Evolutionary conservation across 2,113 vertebrate genomes (phyloP).

Genomic region (Pseudopodoces humilis): DNA sequence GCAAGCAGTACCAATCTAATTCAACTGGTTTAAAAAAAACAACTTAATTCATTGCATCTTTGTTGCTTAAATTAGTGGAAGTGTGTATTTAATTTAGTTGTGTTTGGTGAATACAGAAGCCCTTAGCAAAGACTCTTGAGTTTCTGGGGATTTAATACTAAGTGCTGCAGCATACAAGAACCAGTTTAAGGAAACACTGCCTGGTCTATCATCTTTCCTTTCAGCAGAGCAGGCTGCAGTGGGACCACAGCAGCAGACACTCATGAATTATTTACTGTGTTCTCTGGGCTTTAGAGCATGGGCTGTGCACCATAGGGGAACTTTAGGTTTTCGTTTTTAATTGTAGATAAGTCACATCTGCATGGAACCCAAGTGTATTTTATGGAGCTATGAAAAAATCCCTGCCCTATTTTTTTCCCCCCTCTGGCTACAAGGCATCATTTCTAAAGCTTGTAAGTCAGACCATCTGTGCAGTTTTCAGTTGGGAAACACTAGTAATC

Average conservation of each 20-base stretch:
- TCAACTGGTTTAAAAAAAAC: neutral
- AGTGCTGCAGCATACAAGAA: neutral
- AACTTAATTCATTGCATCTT: neutral
- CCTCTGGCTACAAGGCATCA: neutral
- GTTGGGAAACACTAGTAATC: slow-evolving; percentile 35
- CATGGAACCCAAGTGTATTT: neutral
- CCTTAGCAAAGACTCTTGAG: neutral
- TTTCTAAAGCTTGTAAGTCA: slow-evolving; percentile 40
- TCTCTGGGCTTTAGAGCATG: neutral
- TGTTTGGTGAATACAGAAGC: neutral
- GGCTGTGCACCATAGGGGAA: neutral
- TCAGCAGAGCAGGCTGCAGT: neutral
- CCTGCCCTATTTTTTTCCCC: neutral
- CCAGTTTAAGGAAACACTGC: neutral
- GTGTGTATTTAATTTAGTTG: neutral
- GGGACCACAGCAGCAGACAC: neutral
- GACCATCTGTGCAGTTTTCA: slow-evolving; percentile 55
- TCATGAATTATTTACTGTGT: neutral
- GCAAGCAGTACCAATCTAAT: neutral
- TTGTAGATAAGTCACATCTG: neutral
- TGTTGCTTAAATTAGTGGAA: neutral
- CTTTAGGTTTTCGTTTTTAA: neutral
- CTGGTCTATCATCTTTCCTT: neutral
- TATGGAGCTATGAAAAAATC: neutral
- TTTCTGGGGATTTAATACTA: neutral